These are phyloP conservation scores for Mimas tiliae DNA, from an alignment of 2,888 invertebrate genomes.

Conservation along the genomic window DNA sequence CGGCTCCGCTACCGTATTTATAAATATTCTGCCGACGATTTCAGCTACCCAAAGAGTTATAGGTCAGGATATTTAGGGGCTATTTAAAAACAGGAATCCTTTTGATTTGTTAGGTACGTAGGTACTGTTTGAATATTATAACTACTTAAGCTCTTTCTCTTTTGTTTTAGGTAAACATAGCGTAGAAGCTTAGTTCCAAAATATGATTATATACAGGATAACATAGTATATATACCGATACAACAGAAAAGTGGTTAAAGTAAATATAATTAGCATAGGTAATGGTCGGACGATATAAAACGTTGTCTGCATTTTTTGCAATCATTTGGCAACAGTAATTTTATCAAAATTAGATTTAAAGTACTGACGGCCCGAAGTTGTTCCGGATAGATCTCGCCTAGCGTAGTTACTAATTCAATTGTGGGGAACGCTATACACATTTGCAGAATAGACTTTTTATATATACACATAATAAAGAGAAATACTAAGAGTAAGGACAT, in stretches of 20 bases:
- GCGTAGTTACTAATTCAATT: constrained; percentile 21
- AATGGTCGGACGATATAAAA: constrained; percentile 10
- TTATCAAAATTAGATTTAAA: constrained; percentile 28
- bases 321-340: constrained; percentile 10
- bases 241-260: background rate
- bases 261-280: constrained; percentile 6
- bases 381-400: constrained; percentile 7
- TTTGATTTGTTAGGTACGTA: constrained; percentile 33
- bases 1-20: constrained; percentile 74
- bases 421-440: constrained; percentile 27
- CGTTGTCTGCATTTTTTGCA: background rate
- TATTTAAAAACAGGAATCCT: constrained; percentile 55
- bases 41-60: constrained; percentile 47
- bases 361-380: background rate
- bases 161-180: background rate
- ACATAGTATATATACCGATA: background rate
- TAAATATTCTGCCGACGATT: constrained; percentile 75
- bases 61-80: constrained; percentile 60
- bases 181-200: background rate
- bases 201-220: background rate
- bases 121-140: background rate
- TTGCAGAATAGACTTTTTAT: constrained; percentile 36
- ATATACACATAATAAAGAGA: constrained; percentile 47
- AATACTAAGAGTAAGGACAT: constrained; percentile 65
- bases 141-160: background rate